Conservation (phyloP, 2,113 vertebrate species). For the Potamarius usumacintae region DNA sequence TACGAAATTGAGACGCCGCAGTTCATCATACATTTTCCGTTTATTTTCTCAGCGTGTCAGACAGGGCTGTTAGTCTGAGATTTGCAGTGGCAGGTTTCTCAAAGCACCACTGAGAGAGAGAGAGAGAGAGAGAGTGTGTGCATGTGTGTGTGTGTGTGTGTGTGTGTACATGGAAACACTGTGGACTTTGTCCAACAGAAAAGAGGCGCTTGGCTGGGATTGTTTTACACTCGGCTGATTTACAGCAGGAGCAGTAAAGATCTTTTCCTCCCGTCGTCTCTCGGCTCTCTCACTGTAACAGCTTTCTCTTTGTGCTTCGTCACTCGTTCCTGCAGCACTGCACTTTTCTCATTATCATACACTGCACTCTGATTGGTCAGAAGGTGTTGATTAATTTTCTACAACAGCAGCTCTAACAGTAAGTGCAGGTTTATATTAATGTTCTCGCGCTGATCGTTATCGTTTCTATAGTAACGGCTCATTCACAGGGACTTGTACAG, state of each 20-base stretch:
- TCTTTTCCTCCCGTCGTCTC: neutral
- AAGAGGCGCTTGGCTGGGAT: conserved; percentile 6
- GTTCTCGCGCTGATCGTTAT: neutral
- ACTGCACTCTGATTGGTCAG: neutral
- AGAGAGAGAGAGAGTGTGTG: neutral
- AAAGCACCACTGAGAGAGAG: conserved; percentile 7
- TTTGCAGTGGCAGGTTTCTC: conserved; percentile 14
- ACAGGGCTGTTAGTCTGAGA: neutral
- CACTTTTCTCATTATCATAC: neutral
- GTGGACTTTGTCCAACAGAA: conserved; percentile 15
- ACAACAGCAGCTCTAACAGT: neutral
- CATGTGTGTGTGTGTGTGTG: conserved; percentile 5
- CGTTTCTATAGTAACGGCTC: neutral
- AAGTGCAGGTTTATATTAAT: neutral
- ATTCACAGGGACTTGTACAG: neutral
- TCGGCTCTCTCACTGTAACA: neutral
- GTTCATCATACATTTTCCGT: neutral
- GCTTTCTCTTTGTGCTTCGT: neutral
- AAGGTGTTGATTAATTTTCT: neutral
- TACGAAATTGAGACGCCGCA: neutral
- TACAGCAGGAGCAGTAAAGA: conserved; percentile 1
- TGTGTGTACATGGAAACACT: neutral
- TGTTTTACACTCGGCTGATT: conserved; percentile 16
- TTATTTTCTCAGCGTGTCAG: neutral
- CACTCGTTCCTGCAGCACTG: neutral